Evolutionary conservation across 2,113 vertebrate species (phyloP), one percentile per base, ranked within the genome.

Genomic region (Tringa solitaria): DNA sequence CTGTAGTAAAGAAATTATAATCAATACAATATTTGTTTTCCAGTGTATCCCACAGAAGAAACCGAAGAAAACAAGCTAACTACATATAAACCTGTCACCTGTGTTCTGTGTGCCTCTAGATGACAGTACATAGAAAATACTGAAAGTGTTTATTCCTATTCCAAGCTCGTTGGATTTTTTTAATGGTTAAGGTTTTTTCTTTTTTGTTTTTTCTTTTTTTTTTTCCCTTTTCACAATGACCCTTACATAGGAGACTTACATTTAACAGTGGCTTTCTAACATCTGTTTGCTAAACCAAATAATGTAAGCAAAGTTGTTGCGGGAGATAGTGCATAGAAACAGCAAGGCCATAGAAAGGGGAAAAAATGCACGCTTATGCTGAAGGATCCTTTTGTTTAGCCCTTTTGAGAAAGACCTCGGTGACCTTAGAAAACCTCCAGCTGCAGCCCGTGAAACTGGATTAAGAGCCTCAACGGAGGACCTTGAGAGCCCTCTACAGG

Each of bases 341-440:
- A 94, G 84, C 92, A 91, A 95, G 48, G 73, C 88, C 63, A 94
- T 94, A 94, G 96, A 96, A 89, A 93, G 73, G 39, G 12, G 1
- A 7, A 32, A 23, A 92, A 94, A 84, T 56, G 85, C 94, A 84
- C 9, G 27, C 79, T 95, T 96, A 96, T 95, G 89, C 89, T 98
- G 97, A 98, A 98, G 94, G 94, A 97, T 97, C 95, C 98, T 97
- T 98, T 98, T 98, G 98, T 98, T 98, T 73, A 85, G 92, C 92
- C 60, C 97, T 97, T 97, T 97, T 96, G 96, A 98, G 97, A 97
- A 98, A 97, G 96, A 98, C 98, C 98, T 98, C 97, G 80, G 89
- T 99, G 99, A 99, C 99, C 99, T 98, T 97, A 98, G 97, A 98
- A 98, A 98, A 98, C 97, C 97, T 97, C 95, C 97, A 98, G 98